Conservation (phyloP, 2,888 invertebrate genomes). For the Drosophila seclusa region DNA sequence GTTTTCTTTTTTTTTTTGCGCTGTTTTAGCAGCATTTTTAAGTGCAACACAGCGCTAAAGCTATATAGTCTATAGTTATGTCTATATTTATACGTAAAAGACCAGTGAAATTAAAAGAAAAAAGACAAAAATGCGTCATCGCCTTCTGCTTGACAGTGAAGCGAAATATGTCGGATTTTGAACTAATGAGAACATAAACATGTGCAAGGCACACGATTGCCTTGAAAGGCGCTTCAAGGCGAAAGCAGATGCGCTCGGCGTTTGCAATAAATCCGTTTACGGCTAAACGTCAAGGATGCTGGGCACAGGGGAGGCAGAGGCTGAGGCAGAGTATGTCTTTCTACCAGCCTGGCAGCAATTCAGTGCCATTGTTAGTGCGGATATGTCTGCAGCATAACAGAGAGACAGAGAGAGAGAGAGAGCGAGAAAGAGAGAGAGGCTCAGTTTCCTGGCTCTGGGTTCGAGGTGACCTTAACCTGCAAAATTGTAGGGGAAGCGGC, state of each 20-base stretch:
- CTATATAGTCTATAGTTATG: constrained; percentile 5
- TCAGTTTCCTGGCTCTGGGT: constrained; percentile 1
- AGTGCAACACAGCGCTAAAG: constrained; percentile 12
- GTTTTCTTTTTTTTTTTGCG: constrained; percentile 24
- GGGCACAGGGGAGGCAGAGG: not conserved
- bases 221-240: constrained; percentile 66
- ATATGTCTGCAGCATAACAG: constrained; percentile 70
- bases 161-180: constrained; percentile 59
- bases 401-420: constrained; percentile 4
- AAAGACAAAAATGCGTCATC: constrained; percentile 35
- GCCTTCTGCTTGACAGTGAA: constrained; percentile 45
- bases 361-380: constrained; percentile 72
- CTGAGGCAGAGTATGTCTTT: not conserved
- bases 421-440: constrained; percentile 3
- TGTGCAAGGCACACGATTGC: constrained; percentile 51
- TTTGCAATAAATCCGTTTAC: constrained; percentile 69
- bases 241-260: constrained; percentile 40
- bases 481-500: constrained; percentile 25
- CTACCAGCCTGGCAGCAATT: constrained; percentile 45
- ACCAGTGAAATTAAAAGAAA: constrained; percentile 22
- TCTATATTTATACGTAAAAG: constrained; percentile 1
- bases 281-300: constrained; percentile 64
- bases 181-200: constrained; percentile 71
- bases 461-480: constrained; percentile 71
- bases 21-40: constrained; percentile 18